Evolutionary conservation across 2,797 vertebrate species (phyloP).

Genomic region (Silurus aristotelis): DNA sequence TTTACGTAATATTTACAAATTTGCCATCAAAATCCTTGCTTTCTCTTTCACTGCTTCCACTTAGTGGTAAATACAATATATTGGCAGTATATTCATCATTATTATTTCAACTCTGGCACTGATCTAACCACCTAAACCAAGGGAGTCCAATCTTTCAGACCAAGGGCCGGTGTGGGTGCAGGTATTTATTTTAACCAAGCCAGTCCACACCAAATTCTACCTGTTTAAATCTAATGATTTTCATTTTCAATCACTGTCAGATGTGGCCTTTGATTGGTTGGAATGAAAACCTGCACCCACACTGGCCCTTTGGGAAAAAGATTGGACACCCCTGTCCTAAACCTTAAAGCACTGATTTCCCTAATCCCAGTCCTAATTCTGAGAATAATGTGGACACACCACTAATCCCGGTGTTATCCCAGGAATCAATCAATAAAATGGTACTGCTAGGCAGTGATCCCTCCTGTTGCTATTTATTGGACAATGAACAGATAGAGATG

Average conservation of each 20-base stretch:
- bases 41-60: not conserved
- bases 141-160: too few relatives aligned
- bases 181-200: too few relatives aligned
- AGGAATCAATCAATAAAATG: conserved; percentile 18
- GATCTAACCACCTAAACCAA: conserved; percentile 3
- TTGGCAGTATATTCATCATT: not conserved
- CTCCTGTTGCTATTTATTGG: conserved; percentile 1
- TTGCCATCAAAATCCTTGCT: not conserved
- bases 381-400: conserved; percentile 7
- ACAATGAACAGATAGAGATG: not conserved
- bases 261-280: too few relatives aligned
- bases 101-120: not conserved
- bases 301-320: too few relatives aligned
- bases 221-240: too few relatives aligned
- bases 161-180: too few relatives aligned
- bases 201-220: too few relatives aligned
- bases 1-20: not conserved
- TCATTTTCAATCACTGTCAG: too few relatives aligned
- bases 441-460: not conserved
- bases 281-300: too few relatives aligned
- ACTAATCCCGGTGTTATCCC: conserved; percentile 34
- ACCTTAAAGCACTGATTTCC: conserved; percentile 22
- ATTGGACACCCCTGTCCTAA: not conserved
- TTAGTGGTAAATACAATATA: too few relatives aligned
- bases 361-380: conserved; percentile 27